Percentiles rank a stretch among this genome's conserved stretches.
Conservation (phyloP, 2,888 invertebrate genomes). For the Neuroscelio doddi region DNA sequence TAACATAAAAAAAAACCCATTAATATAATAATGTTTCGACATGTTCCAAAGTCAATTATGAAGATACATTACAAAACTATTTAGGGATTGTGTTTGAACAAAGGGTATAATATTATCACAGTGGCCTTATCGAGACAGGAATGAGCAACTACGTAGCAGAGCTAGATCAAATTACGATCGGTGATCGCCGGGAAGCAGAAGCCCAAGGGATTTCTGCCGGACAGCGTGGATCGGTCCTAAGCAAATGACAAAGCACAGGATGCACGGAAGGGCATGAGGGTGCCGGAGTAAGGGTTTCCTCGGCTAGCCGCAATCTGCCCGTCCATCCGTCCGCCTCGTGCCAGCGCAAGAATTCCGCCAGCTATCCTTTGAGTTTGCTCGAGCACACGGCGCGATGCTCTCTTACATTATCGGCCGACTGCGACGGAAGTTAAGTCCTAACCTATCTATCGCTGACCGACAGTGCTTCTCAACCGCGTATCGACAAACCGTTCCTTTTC, state of each 20-base stretch:
- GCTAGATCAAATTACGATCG: conserved; percentile 67
- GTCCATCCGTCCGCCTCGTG: conserved; percentile 54
- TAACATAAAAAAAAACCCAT: no score
- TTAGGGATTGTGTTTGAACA: conserved; percentile 17
- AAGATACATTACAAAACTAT: conserved; percentile 4
- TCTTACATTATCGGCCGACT: conserved; percentile 60
- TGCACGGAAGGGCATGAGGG: conserved; percentile 24
- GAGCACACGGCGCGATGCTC: conserved; percentile 57
- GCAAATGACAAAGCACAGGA: conserved; percentile 66
- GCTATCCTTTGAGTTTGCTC: conserved; percentile 66
- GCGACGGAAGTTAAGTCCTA: conserved; percentile 65
- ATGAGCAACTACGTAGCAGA: conserved; percentile 41
- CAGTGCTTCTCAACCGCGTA: conserved; percentile 60
- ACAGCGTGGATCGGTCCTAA: conserved; percentile 63
- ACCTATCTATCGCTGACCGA: conserved; percentile 62
- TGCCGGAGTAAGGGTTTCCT: conserved; percentile 57
- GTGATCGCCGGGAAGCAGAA: conserved; percentile 54
- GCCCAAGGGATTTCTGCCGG: conserved; percentile 51
- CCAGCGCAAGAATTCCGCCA: conserved; percentile 59
- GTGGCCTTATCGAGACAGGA: conserved; percentile 23
- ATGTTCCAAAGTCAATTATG: not conserved
- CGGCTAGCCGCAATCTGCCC: conserved; percentile 69
- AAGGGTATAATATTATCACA: conserved; percentile 29
- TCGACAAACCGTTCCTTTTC: no score
- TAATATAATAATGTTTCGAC: no score